A percentile compares a stretch with the other conserved stretches of the same genome.
phyloP scores from a whole-genome alignment of 2,113 vertebrate species.

The Zootoca vivipara region DNA sequence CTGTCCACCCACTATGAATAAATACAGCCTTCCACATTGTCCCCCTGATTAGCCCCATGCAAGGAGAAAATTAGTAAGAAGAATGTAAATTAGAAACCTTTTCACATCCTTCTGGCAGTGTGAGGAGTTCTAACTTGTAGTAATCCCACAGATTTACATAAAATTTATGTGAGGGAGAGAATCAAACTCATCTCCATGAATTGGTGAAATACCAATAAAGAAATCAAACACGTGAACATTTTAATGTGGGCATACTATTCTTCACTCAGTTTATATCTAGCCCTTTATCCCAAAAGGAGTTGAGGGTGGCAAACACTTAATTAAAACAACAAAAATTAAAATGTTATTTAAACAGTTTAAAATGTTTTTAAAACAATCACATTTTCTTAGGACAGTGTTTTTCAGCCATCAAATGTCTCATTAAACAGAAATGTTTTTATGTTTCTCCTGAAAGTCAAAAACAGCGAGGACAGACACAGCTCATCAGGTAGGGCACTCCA shows the following conservation, averaged over 20 bases:
- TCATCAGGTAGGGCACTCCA: too few relatives aligned
- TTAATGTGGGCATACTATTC: background rate
- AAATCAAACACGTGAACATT: background rate
- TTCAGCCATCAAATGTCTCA: too few relatives aligned
- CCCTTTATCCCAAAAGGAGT: too few relatives aligned
- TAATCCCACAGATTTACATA: slow-evolving; percentile 18
- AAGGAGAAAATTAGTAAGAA: slow-evolving; percentile 26
- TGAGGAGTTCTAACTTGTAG: slow-evolving; percentile 6
- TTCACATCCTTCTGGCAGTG: slow-evolving; percentile 22
- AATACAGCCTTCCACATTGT: slow-evolving; percentile 2
- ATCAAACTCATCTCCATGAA: background rate
- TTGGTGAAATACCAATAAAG: slow-evolving; percentile 3
- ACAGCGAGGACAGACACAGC: too few relatives aligned
- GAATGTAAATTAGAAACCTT: slow-evolving; percentile 11
- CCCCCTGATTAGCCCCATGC: slow-evolving; percentile 21
- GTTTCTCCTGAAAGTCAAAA: too few relatives aligned
- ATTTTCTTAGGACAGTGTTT: too few relatives aligned
- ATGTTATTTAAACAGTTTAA: too few relatives aligned
- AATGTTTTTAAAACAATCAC: too few relatives aligned
- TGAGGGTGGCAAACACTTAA: too few relatives aligned
- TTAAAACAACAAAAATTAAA: too few relatives aligned
- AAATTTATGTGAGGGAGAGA: background rate
- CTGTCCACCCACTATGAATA: slow-evolving; percentile 1
- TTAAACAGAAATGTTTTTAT: too few relatives aligned
- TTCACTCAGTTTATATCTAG: too few relatives aligned